Conservation (phyloP, 92 coral and sea anemone genomes). For the Zoanthus sansibaricus region DNA sequence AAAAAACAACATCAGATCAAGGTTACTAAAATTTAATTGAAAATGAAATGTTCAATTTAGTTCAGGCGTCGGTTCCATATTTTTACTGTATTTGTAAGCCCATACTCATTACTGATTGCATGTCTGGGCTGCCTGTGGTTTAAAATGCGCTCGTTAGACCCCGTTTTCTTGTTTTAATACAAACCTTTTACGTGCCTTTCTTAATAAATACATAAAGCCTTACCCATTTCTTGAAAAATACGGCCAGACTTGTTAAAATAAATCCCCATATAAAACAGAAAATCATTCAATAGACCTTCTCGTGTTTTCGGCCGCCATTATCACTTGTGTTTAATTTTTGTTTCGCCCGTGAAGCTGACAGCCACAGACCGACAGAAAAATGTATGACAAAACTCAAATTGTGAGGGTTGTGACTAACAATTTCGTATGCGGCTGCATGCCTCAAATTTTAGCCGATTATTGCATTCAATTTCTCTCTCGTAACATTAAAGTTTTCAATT, state of each 20-base stretch:
- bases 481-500: constrained; percentile 13
- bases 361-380: constrained; percentile 24
- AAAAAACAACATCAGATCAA: constrained; percentile 15
- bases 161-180: constrained; percentile 3
- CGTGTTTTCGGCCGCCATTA: constrained; percentile 13
- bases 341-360: constrained; percentile 19
- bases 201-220: constrained; percentile 11
- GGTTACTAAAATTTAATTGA: constrained; percentile 8
- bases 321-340: constrained; percentile 6
- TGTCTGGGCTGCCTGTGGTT: constrained; percentile 28
- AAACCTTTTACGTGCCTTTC: constrained; percentile 10
- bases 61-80: constrained; percentile 1
- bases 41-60: not conserved
- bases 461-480: constrained; percentile 21
- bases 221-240: constrained; percentile 24
- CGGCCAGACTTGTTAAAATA: constrained; percentile 34
- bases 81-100: constrained; percentile 10
- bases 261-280: constrained; percentile 38
- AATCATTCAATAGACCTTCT: constrained; percentile 19
- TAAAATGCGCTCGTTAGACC: constrained; percentile 19
- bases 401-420: not conserved
- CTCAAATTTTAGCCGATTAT: constrained; percentile 16
- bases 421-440: not conserved
- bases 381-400: constrained; percentile 12
- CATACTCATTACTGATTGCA: not conserved